Conservation (phyloP, 2,797 vertebrate species). For the Holocentrus rufus region DNA sequence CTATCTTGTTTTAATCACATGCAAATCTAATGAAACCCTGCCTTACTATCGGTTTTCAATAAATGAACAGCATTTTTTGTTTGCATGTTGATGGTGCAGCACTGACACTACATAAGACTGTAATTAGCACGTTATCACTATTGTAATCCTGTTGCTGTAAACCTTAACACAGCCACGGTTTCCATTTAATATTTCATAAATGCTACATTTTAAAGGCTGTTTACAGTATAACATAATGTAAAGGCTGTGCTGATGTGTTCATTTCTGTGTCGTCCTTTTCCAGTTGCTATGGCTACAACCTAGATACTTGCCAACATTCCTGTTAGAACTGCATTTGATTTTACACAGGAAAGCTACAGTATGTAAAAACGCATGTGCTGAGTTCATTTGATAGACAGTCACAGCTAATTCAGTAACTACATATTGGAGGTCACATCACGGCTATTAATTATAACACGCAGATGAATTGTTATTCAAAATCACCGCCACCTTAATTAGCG, state of each 20-base stretch:
- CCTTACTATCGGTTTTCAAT: not conserved
- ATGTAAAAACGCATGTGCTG: slow-evolving; percentile 18
- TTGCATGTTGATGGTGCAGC: slow-evolving; percentile 9
- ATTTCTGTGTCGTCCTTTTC: slow-evolving; percentile 37
- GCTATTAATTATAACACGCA: not conserved
- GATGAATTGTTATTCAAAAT: slow-evolving; percentile 6
- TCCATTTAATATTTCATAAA: slow-evolving; percentile 18
- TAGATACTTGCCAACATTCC: slow-evolving; percentile 46
- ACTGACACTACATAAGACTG: slow-evolving; percentile 1
- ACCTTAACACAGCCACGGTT: slow-evolving; percentile 25
- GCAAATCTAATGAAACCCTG: slow-evolving; percentile 5
- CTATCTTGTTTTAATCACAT: slow-evolving; percentile 17
- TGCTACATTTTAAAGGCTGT: not conserved
- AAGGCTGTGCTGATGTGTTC: slow-evolving; percentile 34
- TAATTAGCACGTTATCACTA: slow-evolving; percentile 45
- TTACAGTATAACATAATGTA: slow-evolving; percentile 5
- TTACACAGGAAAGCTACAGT: not conserved
- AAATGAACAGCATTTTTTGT: slow-evolving; percentile 5
- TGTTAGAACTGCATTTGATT: slow-evolving; percentile 39
- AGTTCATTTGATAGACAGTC: slow-evolving; percentile 18
- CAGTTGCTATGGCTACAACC: slow-evolving; percentile 62
- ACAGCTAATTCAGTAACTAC: slow-evolving; percentile 5
- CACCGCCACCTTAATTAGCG: not conserved
- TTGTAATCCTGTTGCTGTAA: slow-evolving; percentile 40
- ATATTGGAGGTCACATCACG: not conserved